Percentiles rank a stretch among this genome's conserved stretches.
Evolutionary conservation across 2,797 vertebrate species (phyloP).

Genomic region (Micrastur ruficollis): DNA sequence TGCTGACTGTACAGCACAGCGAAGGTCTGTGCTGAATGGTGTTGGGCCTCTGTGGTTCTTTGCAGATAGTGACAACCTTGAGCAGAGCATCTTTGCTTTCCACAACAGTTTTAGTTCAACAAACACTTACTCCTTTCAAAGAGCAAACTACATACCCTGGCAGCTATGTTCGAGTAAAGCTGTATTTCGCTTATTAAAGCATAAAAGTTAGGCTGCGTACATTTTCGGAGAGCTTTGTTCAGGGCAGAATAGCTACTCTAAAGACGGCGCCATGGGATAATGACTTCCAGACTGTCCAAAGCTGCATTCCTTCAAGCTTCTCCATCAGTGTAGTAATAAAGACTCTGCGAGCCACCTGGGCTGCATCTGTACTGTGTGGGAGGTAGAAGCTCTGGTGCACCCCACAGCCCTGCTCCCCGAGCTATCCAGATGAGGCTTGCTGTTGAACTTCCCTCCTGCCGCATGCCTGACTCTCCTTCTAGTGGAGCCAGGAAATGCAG

Average conservation of each 20-base stretch:
- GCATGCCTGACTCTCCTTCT: not conserved
- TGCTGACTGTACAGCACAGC: not conserved
- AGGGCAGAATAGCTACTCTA: not conserved
- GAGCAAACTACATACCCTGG: not conserved
- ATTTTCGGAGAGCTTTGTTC: not conserved
- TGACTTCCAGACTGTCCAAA: constrained; percentile 45
- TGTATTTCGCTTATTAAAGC: not conserved
- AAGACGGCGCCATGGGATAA: not conserved
- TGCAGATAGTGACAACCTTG: not conserved
- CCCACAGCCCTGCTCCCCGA: not conserved
- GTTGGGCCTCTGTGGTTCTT: not conserved
- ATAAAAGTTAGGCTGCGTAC: not conserved
- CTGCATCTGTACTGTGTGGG: constrained; percentile 51
- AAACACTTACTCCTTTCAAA: not conserved
- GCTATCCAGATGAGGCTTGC: not conserved
- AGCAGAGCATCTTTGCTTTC: not conserved
- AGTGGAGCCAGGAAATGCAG: not conserved
- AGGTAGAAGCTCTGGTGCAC: not conserved
- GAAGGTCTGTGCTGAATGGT: not conserved
- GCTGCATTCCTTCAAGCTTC: constrained; percentile 36
- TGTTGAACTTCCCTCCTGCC: not conserved
- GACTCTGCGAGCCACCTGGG: constrained; percentile 33
- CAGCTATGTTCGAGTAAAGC: not conserved
- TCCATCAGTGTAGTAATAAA: not conserved
- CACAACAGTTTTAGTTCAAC: not conserved